Conservation (phyloP, 2,797 vertebrate genomes). For the Pampus argenteus region DNA sequence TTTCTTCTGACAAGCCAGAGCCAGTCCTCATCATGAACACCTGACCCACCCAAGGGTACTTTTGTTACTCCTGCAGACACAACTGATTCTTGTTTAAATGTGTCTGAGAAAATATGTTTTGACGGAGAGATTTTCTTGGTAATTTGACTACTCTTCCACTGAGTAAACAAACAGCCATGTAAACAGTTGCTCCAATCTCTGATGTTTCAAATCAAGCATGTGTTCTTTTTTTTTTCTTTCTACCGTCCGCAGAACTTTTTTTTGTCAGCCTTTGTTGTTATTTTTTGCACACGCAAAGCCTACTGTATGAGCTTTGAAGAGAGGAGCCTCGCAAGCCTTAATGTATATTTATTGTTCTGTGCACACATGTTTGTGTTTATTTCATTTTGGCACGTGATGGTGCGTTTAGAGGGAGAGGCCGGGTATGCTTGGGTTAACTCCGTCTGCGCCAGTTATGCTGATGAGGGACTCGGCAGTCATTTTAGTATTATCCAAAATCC, state of each 20-base stretch:
- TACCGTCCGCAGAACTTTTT: constrained; percentile 42
- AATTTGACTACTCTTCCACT: constrained; percentile 54
- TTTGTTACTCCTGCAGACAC: constrained; percentile 46
- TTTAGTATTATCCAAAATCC: constrained; percentile 68
- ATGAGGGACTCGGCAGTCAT: constrained; percentile 61
- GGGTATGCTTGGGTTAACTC: constrained; percentile 56
- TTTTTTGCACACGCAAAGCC: constrained; percentile 41
- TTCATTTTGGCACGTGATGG: constrained; percentile 41
- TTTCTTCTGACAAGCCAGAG: constrained; percentile 48
- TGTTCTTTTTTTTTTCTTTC: constrained; percentile 7
- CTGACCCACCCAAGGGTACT: constrained; percentile 54
- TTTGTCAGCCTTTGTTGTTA: constrained; percentile 65
- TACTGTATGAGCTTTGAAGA: constrained; percentile 44
- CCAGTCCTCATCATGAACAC: constrained; percentile 44
- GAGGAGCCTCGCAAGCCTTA: constrained; percentile 34
- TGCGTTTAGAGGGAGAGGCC: constrained; percentile 38
- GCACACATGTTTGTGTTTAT: constrained; percentile 65
- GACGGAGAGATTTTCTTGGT: constrained; percentile 48
- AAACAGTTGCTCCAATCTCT: constrained; percentile 60
- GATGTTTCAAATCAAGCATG: constrained; percentile 63
- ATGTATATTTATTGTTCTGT: constrained; percentile 57
- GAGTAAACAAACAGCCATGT: constrained; percentile 54
- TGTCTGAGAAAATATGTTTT: constrained; percentile 56
- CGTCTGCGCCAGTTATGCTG: constrained; percentile 53
- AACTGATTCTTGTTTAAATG: constrained; percentile 28